phyloP scores from a whole-genome alignment of 1,140 invertebrate species.

The Harlomillsia oculata region DNA sequence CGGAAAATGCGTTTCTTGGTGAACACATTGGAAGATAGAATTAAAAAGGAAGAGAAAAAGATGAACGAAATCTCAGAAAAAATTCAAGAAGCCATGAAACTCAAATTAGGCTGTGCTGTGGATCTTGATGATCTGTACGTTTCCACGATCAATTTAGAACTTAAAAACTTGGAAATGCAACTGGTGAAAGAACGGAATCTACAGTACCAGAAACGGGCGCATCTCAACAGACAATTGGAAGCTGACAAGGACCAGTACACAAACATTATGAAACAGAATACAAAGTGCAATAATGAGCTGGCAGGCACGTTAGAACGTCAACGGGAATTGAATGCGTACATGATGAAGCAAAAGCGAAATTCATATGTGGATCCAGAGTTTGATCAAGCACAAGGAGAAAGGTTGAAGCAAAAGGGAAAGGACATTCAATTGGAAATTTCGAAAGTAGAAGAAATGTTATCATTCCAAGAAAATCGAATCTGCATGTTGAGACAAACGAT shows the following conservation, averaged over 20 bases:
- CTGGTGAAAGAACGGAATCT: conserved; percentile 16
- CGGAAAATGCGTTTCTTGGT: conserved; percentile 6
- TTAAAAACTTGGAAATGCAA: conserved; percentile 10
- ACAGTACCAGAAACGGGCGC: conserved; percentile 15
- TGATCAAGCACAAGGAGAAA: background rate
- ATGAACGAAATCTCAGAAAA: background rate
- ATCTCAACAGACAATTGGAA: conserved; percentile 14
- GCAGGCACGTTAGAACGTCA: conserved; percentile 26
- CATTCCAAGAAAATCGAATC: conserved; percentile 7
- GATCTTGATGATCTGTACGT: conserved; percentile 29
- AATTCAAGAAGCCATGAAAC: conserved; percentile 19
- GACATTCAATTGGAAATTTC: conserved; percentile 19
- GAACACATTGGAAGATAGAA: background rate
- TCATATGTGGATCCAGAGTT: background rate
- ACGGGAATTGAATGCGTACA: conserved; percentile 26
- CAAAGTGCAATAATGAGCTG: conserved; percentile 22
- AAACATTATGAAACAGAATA: conserved; percentile 21
- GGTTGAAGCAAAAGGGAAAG: background rate
- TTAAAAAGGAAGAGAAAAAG: background rate
- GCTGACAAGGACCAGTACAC: conserved; percentile 12
- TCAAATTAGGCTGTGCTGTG: conserved; percentile 25
- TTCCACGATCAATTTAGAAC: conserved; percentile 29
- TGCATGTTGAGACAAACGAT: conserved; percentile 10
- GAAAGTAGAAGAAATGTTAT: conserved; percentile 12
- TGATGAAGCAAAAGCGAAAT: conserved; percentile 11